Conservation (phyloP, 2,113 vertebrate genomes). For the Gulo gulo region DNA sequence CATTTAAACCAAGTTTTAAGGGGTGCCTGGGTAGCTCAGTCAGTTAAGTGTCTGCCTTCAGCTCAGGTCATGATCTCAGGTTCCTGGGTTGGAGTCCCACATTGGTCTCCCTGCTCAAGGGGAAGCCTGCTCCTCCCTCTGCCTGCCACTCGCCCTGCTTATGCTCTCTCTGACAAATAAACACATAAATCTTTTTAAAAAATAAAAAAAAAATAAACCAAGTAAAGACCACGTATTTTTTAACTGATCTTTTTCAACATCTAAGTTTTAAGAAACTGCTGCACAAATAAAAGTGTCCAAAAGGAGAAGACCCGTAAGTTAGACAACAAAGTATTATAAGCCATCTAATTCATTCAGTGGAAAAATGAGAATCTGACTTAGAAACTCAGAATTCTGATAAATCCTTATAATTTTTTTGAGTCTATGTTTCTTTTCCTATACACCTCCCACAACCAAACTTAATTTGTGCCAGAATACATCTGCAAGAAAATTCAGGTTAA, state of each 20-base stretch:
- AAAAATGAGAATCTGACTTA: not conserved
- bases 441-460: not conserved
- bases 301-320: not conserved
- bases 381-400: not conserved
- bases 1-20: slow-evolving; percentile 35
- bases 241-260: not conserved
- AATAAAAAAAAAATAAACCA: not conserved
- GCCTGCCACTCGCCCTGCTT: not conserved
- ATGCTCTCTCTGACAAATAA: not conserved
- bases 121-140: too few species aligned
- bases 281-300: not conserved
- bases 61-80: too few species aligned
- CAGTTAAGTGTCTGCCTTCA: not conserved
- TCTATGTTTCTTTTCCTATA: not conserved
- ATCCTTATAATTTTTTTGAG: not conserved
- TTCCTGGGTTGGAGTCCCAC: too few species aligned
- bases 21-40: not conserved
- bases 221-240: not conserved
- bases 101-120: too few species aligned
- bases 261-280: not conserved
- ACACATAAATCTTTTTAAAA: not conserved
- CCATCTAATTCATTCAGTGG: not conserved
- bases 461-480: not conserved
- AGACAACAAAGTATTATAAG: not conserved
- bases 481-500: not conserved